These are phyloP conservation scores for Galaxias olidus DNA, from an alignment of 2,797 vertebrate genomes.

Conservation along the genomic window DNA sequence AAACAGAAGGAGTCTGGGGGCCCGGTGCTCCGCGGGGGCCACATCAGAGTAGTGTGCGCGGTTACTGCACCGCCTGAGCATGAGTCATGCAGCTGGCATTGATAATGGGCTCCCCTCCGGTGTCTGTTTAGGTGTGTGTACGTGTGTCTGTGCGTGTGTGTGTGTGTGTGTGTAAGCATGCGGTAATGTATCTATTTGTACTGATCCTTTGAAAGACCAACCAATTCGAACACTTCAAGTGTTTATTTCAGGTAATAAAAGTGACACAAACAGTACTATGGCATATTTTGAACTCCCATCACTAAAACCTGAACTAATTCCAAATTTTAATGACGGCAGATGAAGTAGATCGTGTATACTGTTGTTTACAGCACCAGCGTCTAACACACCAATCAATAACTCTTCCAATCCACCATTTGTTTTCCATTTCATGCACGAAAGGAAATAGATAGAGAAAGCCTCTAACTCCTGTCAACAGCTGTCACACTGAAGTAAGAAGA, in stretches of 20 bases:
- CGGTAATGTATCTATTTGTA: not conserved
- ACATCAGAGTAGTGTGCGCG: constrained; percentile 19
- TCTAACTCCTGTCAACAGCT: constrained; percentile 33
- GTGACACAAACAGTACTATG: constrained; percentile 29
- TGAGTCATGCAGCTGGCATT: constrained; percentile 43
- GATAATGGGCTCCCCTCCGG: constrained; percentile 14
- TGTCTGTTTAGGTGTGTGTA: constrained; percentile 12
- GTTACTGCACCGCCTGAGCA: constrained; percentile 22
- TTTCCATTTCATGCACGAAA: constrained; percentile 19
- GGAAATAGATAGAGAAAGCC: not conserved
- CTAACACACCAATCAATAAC: constrained; percentile 17
- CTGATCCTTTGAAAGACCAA: constrained; percentile 23
- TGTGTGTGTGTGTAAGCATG: constrained; percentile 39
- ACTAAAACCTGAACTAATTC: no score
- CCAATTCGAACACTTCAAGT: constrained; percentile 10
- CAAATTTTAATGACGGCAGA: no score
- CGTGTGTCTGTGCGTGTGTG: constrained; percentile 32
- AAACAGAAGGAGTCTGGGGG: constrained; percentile 60
- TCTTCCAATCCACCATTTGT: constrained; percentile 17
- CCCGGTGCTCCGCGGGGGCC: constrained; percentile 44
- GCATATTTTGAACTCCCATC: no score
- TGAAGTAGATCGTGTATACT: not conserved
- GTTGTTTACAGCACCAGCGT: constrained; percentile 40
- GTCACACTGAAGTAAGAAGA: constrained; percentile 34
- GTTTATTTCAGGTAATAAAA: constrained; percentile 38